Evolutionary conservation across 2,113 vertebrate genomes (phyloP).

Genomic region (Condylura cristata): DNA sequence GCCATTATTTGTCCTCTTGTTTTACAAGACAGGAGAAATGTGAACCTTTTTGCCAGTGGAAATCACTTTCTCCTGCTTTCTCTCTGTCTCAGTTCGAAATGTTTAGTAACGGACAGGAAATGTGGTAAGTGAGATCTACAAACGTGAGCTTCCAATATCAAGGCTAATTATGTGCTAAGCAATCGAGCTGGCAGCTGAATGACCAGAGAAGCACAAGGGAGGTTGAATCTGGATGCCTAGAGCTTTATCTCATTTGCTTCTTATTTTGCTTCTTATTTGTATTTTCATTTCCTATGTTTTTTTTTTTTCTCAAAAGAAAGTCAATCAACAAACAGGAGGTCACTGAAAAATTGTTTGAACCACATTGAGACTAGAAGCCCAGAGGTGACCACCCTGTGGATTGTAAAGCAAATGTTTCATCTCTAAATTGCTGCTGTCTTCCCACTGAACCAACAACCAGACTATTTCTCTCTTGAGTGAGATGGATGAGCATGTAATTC

Average conservation of each 20-base stretch:
- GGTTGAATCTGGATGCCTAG: neutral
- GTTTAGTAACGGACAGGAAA: conserved; percentile 62
- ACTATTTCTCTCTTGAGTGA: neutral
- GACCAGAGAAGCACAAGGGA: conserved; percentile 36
- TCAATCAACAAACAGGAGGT: neutral
- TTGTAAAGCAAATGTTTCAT: neutral
- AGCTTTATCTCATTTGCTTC: conserved; percentile 32
- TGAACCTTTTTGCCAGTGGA: conserved; percentile 24
- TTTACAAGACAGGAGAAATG: conserved; percentile 67
- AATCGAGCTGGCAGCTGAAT: conserved; percentile 11
- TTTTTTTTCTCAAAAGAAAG: neutral
- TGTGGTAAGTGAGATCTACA: conserved; percentile 60
- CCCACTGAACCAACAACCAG: neutral
- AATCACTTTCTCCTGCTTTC: conserved; percentile 77
- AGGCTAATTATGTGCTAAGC: conserved; percentile 80
- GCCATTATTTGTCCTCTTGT: conserved; percentile 69
- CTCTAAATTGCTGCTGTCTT: accelerated
- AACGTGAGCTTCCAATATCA: conserved; percentile 60
- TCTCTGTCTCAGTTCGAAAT: conserved; percentile 64
- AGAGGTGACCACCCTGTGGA: neutral
- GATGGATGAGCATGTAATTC: accelerated
- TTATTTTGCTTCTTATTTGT: conserved; percentile 43
- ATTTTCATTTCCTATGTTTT: neutral
- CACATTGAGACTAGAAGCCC: neutral
- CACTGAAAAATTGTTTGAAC: neutral